Base-by-base conservation (phyloP, 2,797 vertebrate species). In the Pagetopsis macropterus region DNA sequence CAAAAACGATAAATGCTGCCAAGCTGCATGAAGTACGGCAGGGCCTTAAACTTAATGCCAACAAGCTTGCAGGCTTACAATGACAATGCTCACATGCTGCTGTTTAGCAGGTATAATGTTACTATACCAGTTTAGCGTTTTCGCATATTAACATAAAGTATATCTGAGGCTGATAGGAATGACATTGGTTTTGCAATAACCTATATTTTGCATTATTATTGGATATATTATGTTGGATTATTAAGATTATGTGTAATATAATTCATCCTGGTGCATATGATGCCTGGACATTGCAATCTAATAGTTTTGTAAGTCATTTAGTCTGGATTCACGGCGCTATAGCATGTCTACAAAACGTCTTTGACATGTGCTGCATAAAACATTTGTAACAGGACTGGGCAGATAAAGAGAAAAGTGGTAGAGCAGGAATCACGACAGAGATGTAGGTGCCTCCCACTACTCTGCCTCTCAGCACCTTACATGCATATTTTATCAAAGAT, bases 401-500 rank as follows among this genome's bases (percentile, higher is more conserved):
- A 23, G 23, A 23, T 23, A 23, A 23, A 23, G 23, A 23, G 23
- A 23, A 23, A 23, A 23, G 23, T 23, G 23, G 3, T 23, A 23
- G 23, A 2, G 23, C 23, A 23, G 23, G 2, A 23, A 23, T 23
- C 23, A 23, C 23, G 2, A 23, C 23, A 23, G 23, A 23, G 23
- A 23, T 23, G 23, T 23, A 23, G 23, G 23, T 23, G 23, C 23
- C 23, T 23, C 23, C 23, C 23, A 23, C 23, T 2, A 23, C 23
- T 23, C 23, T 23, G 23, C 23, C 23, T 23, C 23, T 23, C 23
- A 23, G 23, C 23, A 23, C 23, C 23, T 23, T 23, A 23, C 23
- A 62, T 67, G 41, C n/a, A 76, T 50, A 5, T 64, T 81, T 46
- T 41, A 72, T 61, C 4, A 11, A 50, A 74, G 56, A 43, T 21